These are phyloP conservation scores for Styela clava DNA, from an alignment of 23 tunicate genomes.

Conservation along the genomic window DNA sequence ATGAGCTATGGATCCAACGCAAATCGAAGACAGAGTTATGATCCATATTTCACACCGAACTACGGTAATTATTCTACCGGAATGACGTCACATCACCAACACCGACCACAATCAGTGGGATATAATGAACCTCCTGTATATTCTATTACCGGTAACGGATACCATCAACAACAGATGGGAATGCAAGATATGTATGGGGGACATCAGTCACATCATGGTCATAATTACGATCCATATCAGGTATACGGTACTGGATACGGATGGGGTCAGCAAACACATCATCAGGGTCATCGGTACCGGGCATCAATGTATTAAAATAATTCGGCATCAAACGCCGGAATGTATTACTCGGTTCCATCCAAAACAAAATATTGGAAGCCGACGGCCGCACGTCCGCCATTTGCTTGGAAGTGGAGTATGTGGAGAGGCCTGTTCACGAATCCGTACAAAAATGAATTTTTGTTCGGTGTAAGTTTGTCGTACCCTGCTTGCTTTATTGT, in stretches of 20 bases:
- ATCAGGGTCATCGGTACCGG: neutral
- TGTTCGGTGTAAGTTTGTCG: too few species aligned
- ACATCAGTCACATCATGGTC: neutral
- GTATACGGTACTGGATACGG: neutral
- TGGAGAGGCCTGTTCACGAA: too few species aligned
- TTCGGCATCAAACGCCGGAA: too few species aligned
- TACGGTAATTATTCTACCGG: conserved; percentile 12
- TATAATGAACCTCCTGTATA: neutral
- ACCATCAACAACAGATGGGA: conserved; percentile 7
- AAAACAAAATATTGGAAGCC: too few species aligned
- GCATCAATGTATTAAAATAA: neutral
- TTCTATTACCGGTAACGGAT: conserved; percentile 5
- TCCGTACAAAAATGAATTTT: too few species aligned
- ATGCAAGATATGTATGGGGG: neutral
- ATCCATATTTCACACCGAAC: conserved; percentile 1
- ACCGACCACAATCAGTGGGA: neutral
- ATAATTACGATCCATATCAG: conserved; percentile 10
- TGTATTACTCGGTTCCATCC: too few species aligned
- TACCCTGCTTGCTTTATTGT: too few species aligned
- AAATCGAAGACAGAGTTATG: neutral
- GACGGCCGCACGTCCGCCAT: too few species aligned
- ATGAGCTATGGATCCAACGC: neutral
- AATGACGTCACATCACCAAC: neutral
- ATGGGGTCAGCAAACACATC: neutral
- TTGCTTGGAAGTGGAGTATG: too few species aligned